phyloP scores from a whole-genome alignment of 37 sponge, comb jelly and placozoan genomes.

The Eunapius fragilis region DNA sequence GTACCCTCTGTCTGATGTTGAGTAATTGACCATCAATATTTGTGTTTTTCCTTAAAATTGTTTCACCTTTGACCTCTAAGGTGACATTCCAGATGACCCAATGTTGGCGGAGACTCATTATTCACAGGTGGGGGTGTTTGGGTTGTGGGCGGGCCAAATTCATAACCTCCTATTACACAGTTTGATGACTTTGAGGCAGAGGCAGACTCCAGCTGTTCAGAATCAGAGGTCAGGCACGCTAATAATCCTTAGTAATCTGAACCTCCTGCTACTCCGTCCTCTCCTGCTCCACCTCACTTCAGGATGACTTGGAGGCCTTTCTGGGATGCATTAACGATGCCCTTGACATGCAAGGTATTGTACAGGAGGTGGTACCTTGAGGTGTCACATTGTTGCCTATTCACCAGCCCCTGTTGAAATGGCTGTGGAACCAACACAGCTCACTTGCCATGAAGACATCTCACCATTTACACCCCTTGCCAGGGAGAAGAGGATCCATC shows the following conservation, averaged over 20 bases:
- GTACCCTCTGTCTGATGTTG: not conserved
- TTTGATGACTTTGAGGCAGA: conserved; percentile 76
- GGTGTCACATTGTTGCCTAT: not conserved
- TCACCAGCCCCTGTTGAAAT: conserved; percentile 1
- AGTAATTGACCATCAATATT: not conserved
- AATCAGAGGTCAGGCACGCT: conserved; percentile 38
- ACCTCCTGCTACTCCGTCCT: not conserved
- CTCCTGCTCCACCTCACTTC: not conserved
- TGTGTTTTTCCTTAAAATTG: not conserved
- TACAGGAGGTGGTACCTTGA: not conserved
- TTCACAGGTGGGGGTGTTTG: conserved; percentile 43
- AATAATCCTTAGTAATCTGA: not conserved
- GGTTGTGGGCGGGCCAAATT: not conserved
- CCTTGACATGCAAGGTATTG: conserved; percentile 49
- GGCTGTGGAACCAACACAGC: conserved; percentile 13
- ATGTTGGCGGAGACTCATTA: conserved; percentile 74
- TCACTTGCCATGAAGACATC: conserved; percentile 47
- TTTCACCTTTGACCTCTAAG: not conserved
- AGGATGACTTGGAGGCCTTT: conserved; percentile 85
- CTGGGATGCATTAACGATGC: conserved; percentile 74
- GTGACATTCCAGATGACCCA: conserved; percentile 77
- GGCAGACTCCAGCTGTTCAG: conserved; percentile 14
- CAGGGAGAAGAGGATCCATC: conserved; percentile 55
- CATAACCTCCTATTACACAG: not conserved
- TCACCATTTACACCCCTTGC: conserved; percentile 62